Evolutionary conservation across 2,113 vertebrate genomes (phyloP).

Genomic region (Cynoglossus semilaevis): DNA sequence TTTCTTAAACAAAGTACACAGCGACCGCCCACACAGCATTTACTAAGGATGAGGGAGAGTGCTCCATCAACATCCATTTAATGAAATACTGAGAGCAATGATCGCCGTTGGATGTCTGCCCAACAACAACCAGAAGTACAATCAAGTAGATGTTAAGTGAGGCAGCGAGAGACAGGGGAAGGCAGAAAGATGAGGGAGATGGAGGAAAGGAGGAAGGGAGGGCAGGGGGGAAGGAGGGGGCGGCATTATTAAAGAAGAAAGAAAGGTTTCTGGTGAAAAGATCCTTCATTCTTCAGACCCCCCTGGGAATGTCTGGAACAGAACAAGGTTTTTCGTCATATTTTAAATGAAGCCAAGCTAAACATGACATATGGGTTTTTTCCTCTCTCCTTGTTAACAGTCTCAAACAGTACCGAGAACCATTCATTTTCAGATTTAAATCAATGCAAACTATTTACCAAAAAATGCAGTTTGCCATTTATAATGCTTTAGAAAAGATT

Average conservation of each 20-base stretch:
- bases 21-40: constrained; percentile 67
- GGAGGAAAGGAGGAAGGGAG: constrained; percentile 11
- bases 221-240: too few species aligned
- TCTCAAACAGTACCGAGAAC: neutral
- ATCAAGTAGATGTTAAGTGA: constrained; percentile 18
- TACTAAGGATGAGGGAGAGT: constrained; percentile 64
- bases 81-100: constrained; percentile 69
- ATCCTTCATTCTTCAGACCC: constrained; percentile 36
- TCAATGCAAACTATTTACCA: too few species aligned
- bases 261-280: constrained; percentile 22
- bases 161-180: constrained; percentile 34
- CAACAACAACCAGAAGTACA: constrained; percentile 48
- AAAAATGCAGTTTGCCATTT: too few species aligned
- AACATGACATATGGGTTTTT: constrained; percentile 6
- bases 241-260: neutral
- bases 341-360: constrained; percentile 10
- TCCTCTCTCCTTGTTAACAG: neutral
- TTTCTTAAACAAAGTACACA: constrained; percentile 67
- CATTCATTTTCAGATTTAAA: too few species aligned
- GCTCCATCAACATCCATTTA: constrained; percentile 73
- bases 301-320: constrained; percentile 41
- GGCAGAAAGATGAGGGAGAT: constrained; percentile 12
- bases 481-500: constrained; percentile 1
- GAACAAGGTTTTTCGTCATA: constrained; percentile 17
- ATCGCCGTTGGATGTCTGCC: constrained; percentile 67